Evolutionary conservation across 37 sponge, comb jelly and placozoan species (phyloP).

Genomic region (Spongilla lacustris): DNA sequence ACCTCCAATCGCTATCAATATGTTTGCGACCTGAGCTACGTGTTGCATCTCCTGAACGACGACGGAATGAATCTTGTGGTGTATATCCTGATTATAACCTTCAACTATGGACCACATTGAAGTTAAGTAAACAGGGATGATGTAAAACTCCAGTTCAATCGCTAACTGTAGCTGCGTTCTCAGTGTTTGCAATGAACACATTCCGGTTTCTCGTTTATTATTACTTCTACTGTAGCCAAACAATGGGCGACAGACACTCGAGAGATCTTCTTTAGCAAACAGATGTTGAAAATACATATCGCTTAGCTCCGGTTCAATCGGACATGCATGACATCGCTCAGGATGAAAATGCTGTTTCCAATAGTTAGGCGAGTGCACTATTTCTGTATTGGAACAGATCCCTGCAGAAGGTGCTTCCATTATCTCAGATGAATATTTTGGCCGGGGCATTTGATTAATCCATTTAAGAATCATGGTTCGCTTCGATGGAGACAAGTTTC

Average conservation of each 20-base stretch:
- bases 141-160: constrained; percentile 43
- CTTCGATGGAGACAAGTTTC: constrained; percentile 57
- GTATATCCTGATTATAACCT: constrained; percentile 38
- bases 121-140: constrained; percentile 58
- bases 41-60: constrained; percentile 70
- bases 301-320: too few relatives aligned
- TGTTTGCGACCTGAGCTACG: constrained; percentile 52
- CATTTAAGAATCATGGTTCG: constrained; percentile 48
- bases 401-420: too few relatives aligned
- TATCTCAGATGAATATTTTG: not conserved
- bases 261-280: too few relatives aligned
- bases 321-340: too few relatives aligned
- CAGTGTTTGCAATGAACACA: not conserved
- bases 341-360: too few relatives aligned
- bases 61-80: constrained; percentile 23
- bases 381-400: too few relatives aligned
- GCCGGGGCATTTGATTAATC: not conserved
- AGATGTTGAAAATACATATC: too few relatives aligned
- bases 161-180: constrained; percentile 34
- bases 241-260: too few relatives aligned
- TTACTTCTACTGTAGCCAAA: too few relatives aligned
- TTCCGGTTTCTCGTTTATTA: too few relatives aligned
- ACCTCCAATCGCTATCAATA: constrained; percentile 54
- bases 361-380: too few relatives aligned
- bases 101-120: constrained; percentile 51